These are phyloP conservation scores for Lysandra coridon DNA, from an alignment of 2,888 invertebrate species.

Conservation along the genomic window DNA sequence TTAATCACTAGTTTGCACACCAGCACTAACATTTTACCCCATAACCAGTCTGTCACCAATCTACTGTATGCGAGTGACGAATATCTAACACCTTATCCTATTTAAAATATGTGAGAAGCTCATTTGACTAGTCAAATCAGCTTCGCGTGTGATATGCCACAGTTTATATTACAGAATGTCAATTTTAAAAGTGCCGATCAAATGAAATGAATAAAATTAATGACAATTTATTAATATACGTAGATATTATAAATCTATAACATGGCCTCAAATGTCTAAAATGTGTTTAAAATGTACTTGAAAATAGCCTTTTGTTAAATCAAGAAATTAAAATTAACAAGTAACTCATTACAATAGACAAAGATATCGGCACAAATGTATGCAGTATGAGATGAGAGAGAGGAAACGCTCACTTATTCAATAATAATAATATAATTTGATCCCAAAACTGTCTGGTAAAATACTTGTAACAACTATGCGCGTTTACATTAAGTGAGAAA, in stretches of 20 bases:
- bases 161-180: slow-evolving; percentile 43
- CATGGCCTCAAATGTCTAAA: background rate
- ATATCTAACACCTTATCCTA: slow-evolving; percentile 58
- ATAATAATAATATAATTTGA: slow-evolving; percentile 58
- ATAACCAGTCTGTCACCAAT: slow-evolving; percentile 36
- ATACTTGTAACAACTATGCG: slow-evolving; percentile 38
- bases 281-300: background rate
- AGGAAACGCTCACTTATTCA: slow-evolving; percentile 39
- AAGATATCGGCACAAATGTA: slow-evolving; percentile 28
- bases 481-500: background rate
- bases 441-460: slow-evolving; percentile 68
- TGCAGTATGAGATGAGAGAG: slow-evolving; percentile 11
- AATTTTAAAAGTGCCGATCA: slow-evolving; percentile 21
- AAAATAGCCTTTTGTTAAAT: background rate
- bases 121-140: slow-evolving; percentile 53
- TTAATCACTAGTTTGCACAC: background rate
- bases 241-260: background rate
- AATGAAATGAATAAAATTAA: background rate
- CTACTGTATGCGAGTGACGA: slow-evolving; percentile 52
- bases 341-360: background rate
- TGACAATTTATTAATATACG: background rate
- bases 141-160: slow-evolving; percentile 71
- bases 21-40: slow-evolving; percentile 22
- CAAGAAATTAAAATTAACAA: background rate
- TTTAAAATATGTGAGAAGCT: slow-evolving; percentile 69